Percentiles rank a stretch among this genome's conserved stretches.
Evolutionary conservation across 2,113 vertebrate species (phyloP).

Genomic region (Ramphastos sulfuratus): DNA sequence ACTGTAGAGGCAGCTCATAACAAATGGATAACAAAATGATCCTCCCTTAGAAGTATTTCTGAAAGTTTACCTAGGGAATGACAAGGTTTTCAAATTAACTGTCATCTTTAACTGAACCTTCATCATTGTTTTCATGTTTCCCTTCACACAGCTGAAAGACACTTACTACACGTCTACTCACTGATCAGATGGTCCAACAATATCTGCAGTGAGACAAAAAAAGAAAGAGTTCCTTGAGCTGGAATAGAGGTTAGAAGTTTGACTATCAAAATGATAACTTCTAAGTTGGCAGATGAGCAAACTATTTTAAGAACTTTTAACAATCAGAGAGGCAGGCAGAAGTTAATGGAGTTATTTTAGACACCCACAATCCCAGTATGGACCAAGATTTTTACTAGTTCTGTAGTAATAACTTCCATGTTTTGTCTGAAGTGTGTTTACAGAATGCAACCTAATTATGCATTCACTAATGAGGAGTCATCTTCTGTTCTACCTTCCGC

Average conservation of each 20-base stretch:
- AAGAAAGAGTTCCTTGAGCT: background rate
- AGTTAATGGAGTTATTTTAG: background rate
- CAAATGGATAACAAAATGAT: background rate
- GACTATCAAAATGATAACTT: background rate
- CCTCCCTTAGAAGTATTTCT: background rate
- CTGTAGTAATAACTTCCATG: background rate
- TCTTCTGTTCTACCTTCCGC: background rate
- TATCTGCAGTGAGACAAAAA: background rate
- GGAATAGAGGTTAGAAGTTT: background rate
- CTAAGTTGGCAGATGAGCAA: background rate
- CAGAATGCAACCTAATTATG: background rate
- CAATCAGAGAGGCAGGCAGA: background rate
- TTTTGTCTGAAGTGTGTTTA: background rate
- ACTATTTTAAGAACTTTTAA: background rate
- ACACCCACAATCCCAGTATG: background rate
- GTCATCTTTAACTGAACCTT: background rate
- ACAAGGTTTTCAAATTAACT: background rate
- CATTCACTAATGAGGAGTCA: background rate
- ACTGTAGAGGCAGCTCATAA: background rate
- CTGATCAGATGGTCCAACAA: background rate
- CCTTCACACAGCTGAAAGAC: background rate
- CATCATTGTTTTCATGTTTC: background rate
- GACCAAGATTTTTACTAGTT: background rate
- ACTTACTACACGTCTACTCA: background rate
- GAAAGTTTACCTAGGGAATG: background rate